phyloP scores from a whole-genome alignment of 1,140 invertebrate genomes.

The Harpegnathos saltator region DNA sequence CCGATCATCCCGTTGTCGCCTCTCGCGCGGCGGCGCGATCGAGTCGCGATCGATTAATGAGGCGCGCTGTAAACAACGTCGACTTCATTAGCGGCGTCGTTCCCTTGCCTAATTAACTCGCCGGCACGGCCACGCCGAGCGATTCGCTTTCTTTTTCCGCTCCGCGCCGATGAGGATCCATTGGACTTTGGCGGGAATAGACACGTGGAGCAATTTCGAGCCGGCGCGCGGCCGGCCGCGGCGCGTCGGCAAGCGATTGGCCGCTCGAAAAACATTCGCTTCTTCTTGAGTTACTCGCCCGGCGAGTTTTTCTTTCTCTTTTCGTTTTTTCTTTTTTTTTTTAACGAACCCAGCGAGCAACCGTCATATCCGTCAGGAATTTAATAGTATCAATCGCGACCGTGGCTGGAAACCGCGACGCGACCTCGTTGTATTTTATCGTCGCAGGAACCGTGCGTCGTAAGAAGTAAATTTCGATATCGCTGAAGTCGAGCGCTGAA shows the following conservation, averaged over 20 bases:
- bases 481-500: neutral
- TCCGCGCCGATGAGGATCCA: too few species aligned
- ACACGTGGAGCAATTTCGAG: neutral
- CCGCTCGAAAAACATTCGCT: constrained; percentile 6
- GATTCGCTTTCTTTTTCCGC: neutral
- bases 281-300: constrained; percentile 46
- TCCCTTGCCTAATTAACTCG: constrained; percentile 32
- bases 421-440: constrained; percentile 3
- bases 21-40: neutral
- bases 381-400: constrained; percentile 37
- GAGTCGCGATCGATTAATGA: constrained; percentile 29
- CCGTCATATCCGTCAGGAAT: constrained; percentile 52
- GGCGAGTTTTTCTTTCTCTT: too few species aligned
- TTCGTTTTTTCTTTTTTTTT: too few species aligned
- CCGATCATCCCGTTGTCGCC: constrained; percentile 34
- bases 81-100: constrained; percentile 11
- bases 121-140: too few species aligned
- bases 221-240: too few species aligned
- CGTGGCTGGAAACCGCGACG: neutral
- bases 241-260: too few species aligned
- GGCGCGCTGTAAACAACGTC: constrained; percentile 1
- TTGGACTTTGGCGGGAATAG: constrained; percentile 5
- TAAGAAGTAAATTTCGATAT: constrained; percentile 7
- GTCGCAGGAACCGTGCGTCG: neutral
- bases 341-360: constrained; percentile 34